Percentiles rank a stretch among this genome's conserved stretches.
Conservation (phyloP, 2,888 invertebrate species). For the Drosophila colorata region DNA sequence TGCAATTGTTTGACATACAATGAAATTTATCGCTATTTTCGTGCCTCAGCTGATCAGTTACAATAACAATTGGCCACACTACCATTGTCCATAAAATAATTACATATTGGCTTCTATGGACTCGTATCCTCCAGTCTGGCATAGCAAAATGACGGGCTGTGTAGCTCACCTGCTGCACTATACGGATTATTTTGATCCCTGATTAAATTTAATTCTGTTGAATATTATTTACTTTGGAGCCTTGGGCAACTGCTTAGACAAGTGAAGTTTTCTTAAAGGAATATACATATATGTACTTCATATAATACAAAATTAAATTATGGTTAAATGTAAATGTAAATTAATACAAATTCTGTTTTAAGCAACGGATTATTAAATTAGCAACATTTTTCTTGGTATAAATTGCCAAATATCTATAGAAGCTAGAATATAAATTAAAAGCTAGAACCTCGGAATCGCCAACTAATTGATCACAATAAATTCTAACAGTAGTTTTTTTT, state of each 20-base stretch:
- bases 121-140: neutral
- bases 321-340: too few species aligned
- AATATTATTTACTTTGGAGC: neutral
- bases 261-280: neutral
- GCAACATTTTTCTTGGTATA: too few species aligned
- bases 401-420: too few species aligned
- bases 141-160: too few species aligned
- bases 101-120: neutral
- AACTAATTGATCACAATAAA: too few species aligned
- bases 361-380: too few species aligned
- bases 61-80: constrained; percentile 1
- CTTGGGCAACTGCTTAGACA: neutral
- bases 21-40: constrained; percentile 37
- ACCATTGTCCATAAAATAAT: constrained; percentile 16
- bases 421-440: too few species aligned
- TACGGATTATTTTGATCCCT: neutral
- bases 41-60: constrained; percentile 34
- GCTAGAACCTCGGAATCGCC: too few species aligned
- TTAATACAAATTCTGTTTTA: too few species aligned
- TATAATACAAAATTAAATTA: too few species aligned
- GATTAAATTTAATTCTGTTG: neutral
- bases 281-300: neutral
- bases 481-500: too few species aligned
- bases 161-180: neutral
- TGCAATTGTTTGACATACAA: constrained; percentile 29